These are phyloP conservation scores for Cryptus armator DNA, from an alignment of 2,888 invertebrate species.

Conservation along the genomic window DNA sequence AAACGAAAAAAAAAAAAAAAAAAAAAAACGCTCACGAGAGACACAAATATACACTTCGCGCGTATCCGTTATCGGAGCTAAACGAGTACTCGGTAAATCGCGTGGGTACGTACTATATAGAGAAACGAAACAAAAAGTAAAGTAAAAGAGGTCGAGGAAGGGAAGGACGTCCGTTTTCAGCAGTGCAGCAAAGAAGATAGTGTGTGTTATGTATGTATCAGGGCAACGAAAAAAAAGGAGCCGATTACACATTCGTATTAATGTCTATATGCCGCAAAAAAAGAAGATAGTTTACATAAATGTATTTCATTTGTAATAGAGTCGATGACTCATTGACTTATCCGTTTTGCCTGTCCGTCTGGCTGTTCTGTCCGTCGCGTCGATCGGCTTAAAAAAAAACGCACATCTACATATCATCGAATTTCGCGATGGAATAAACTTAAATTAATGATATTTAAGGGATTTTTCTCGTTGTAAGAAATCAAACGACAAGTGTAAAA, in stretches of 20 bases:
- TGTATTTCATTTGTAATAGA: slow-evolving; percentile 30
- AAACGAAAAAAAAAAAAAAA: not conserved
- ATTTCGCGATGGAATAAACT: slow-evolving; percentile 30
- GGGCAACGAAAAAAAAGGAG: slow-evolving; percentile 24
- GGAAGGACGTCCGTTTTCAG: slow-evolving; percentile 16
- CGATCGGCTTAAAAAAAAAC: slow-evolving; percentile 64
- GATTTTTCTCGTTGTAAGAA: slow-evolving; percentile 7
- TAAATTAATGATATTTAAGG: slow-evolving; percentile 47
- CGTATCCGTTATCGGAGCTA: slow-evolving; percentile 15
- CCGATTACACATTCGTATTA: slow-evolving; percentile 62
- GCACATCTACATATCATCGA: slow-evolving; percentile 16
- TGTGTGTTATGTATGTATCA: slow-evolving; percentile 47
- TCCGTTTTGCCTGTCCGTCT: slow-evolving; percentile 77
- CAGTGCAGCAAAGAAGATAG: slow-evolving; percentile 31
- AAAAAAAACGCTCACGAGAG: slow-evolving; percentile 1
- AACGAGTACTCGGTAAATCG: slow-evolving; percentile 5
- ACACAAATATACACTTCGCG: not conserved
- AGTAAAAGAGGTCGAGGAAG: slow-evolving; percentile 6
- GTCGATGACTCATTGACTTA: slow-evolving; percentile 38
- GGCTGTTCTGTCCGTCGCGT: slow-evolving; percentile 78
- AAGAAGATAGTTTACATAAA: slow-evolving; percentile 14
- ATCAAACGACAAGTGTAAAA: slow-evolving; percentile 25
- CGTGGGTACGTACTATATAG: not conserved
- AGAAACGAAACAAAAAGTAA: not conserved
- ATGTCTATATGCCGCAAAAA: slow-evolving; percentile 59